Evolutionary conservation across 2,888 invertebrate species (phyloP).

Genomic region (Hermaeophaga mercurialis): DNA sequence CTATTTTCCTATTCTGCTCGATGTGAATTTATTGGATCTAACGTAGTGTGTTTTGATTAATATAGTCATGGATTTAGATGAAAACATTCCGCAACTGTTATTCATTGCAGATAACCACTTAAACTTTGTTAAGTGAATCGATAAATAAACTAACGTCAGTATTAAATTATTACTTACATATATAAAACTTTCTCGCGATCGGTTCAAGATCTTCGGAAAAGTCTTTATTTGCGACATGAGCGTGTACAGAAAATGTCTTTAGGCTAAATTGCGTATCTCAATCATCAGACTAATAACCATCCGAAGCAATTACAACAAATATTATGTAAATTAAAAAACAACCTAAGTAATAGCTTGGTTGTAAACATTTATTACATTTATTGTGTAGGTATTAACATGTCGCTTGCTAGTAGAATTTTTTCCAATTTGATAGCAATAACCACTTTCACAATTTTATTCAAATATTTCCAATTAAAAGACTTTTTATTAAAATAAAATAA

Average conservation of each 20-base stretch:
- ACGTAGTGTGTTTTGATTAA: neutral
- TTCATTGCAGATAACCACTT: conserved; percentile 14
- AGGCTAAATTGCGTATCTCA: no score
- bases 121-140: conserved; percentile 13
- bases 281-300: no score
- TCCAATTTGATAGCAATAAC: no score
- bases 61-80: conserved; percentile 13
- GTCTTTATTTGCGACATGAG: neutral
- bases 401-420: no score
- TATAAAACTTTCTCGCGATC: neutral
- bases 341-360: no score
- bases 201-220: neutral
- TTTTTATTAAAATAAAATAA: no score
- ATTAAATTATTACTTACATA: conserved; percentile 4
- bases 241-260: neutral
- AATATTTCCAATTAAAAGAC: no score
- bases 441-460: no score
- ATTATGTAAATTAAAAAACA: no score
- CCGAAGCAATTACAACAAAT: no score
- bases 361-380: no score
- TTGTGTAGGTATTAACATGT: no score
- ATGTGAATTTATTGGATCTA: conserved; percentile 24
- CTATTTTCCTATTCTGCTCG: conserved; percentile 27
- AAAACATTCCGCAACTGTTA: conserved; percentile 1
- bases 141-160: conserved; percentile 6